A percentile compares a stretch with the other conserved stretches of the same genome.
Conservation (phyloP, 2,113 vertebrate species). For the pig (Sus scrofa) region DNA sequence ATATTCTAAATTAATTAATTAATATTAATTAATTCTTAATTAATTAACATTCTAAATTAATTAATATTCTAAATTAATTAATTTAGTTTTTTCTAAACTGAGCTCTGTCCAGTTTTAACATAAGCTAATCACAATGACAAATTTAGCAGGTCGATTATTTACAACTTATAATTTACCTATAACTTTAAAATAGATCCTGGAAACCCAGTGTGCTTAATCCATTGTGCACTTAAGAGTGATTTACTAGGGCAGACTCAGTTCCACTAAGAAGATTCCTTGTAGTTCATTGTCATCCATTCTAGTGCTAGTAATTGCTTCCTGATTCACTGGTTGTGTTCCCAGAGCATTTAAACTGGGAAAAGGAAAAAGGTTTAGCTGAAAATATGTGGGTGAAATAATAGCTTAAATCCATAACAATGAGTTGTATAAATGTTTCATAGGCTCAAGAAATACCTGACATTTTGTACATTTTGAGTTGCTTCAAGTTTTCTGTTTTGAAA, state of each 20-base stretch:
- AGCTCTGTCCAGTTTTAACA: neutral
- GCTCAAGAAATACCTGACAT: neutral
- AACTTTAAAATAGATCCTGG: neutral
- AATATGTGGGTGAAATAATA: neutral
- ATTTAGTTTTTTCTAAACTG: neutral
- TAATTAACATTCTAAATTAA: neutral
- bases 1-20: neutral
- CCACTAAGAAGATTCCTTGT: neutral
- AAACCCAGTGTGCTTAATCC: neutral
- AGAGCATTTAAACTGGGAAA: neutral
- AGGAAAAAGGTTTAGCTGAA: slow-evolving; percentile 51
- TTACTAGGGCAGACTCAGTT: neutral
- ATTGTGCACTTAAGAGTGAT: neutral
- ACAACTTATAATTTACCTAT: neutral
- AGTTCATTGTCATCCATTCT: slow-evolving; percentile 42
- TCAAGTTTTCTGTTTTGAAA: slow-evolving; percentile 27
- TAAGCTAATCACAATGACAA: neutral
- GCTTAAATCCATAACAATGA: slow-evolving; percentile 19
- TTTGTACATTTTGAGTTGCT: slow-evolving; percentile 21
- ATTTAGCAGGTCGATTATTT: slow-evolving; percentile 14
- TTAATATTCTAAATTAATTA: neutral
- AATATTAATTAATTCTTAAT: neutral
- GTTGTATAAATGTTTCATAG: neutral
- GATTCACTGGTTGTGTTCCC: neutral
- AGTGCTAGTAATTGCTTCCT: slow-evolving; percentile 24